Evolutionary conservation across 1,140 invertebrate genomes (phyloP).

Genomic region (Prorops nasuta): DNA sequence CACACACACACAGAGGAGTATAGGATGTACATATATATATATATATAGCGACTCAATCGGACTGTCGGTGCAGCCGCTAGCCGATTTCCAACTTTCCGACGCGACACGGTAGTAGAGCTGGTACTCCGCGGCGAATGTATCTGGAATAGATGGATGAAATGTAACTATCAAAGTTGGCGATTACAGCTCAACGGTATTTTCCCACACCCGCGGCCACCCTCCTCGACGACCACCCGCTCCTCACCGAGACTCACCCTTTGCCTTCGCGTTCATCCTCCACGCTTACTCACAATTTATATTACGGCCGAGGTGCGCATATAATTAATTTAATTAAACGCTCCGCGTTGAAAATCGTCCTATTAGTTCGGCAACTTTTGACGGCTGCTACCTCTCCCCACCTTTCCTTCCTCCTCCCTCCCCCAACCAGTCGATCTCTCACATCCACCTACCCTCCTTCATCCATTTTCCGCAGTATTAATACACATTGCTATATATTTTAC

Average conservation of each 20-base stretch:
- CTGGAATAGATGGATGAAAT: conserved; percentile 48
- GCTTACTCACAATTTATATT: conserved; percentile 54
- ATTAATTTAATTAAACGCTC: conserved; percentile 57
- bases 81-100: conserved; percentile 30
- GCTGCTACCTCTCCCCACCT: conserved; percentile 26
- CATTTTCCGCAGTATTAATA: too few species aligned
- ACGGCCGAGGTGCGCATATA: conserved; percentile 52
- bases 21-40: neutral
- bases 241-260: conserved; percentile 11
- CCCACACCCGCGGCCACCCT: conserved; percentile 18
- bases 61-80: conserved; percentile 14
- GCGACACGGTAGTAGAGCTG: conserved; percentile 5
- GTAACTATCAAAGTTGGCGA: conserved; percentile 56
- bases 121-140: conserved; percentile 34
- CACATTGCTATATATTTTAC: neutral
- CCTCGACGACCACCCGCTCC: conserved; percentile 4
- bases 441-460: conserved; percentile 11
- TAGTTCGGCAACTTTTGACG: conserved; percentile 53
- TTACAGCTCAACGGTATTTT: conserved; percentile 41
- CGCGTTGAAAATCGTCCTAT: conserved; percentile 54
- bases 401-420: neutral
- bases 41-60: conserved; percentile 12
- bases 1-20: neutral
- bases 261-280: conserved; percentile 29
- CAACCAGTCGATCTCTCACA: neutral